Percentiles rank a stretch among this genome's conserved stretches.
Evolutionary conservation across 1,140 invertebrate genomes (phyloP).

Genomic region (Drosophila sulfurigaster): DNA sequence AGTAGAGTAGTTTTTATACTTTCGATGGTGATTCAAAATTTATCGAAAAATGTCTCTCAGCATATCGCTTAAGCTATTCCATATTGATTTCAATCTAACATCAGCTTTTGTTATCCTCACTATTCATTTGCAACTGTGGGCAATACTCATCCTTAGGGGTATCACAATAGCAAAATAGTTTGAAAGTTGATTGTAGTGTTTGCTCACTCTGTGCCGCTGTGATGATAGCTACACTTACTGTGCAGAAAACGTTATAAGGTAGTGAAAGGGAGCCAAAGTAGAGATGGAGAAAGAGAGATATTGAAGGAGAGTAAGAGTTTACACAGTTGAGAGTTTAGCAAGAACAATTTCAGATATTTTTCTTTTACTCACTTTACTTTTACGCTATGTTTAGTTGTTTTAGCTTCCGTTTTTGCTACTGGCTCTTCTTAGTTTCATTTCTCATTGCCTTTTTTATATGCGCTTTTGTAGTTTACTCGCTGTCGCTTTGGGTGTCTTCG

Average conservation of each 20-base stretch:
- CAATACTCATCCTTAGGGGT: not conserved
- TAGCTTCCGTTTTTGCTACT: conserved; percentile 65
- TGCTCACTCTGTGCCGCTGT: conserved; percentile 2
- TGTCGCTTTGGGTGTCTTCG: conserved; percentile 14
- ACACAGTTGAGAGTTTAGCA: conserved; percentile 30
- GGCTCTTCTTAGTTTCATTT: conserved; percentile 47
- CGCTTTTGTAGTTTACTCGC: conserved; percentile 55
- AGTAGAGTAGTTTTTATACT: too few relatives aligned
- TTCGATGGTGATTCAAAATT: too few relatives aligned
- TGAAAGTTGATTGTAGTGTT: conserved; percentile 37
- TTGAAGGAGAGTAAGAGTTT: conserved; percentile 14
- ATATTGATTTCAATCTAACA: not conserved
- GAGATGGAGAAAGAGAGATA: not conserved
- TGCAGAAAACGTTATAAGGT: not conserved
- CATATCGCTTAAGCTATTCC: too few relatives aligned
- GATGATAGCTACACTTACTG: conserved; percentile 6
- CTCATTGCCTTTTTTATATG: conserved; percentile 47
- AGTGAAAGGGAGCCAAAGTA: not conserved
- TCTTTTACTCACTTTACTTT: conserved; percentile 68
- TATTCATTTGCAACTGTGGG: not conserved
- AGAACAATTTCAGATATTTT: conserved; percentile 52
- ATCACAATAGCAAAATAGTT: conserved; percentile 22
- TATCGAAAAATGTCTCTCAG: too few relatives aligned
- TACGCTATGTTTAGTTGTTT: conserved; percentile 74
- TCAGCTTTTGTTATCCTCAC: not conserved